Evolutionary conservation across 1,140 invertebrate species (phyloP).

Genomic region (Fopius arisanus): DNA sequence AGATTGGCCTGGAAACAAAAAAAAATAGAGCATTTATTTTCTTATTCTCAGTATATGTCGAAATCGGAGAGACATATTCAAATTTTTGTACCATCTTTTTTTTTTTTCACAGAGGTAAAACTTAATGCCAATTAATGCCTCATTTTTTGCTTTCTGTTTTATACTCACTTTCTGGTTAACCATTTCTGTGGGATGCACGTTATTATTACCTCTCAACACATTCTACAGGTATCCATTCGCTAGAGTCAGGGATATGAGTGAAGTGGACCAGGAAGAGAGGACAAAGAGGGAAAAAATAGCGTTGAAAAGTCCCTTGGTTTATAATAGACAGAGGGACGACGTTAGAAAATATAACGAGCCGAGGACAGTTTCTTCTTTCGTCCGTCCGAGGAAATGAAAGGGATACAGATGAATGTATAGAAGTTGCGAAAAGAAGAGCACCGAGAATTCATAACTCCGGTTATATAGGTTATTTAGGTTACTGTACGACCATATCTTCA

Average conservation of each 20-base stretch:
- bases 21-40: too few species aligned
- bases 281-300: not conserved
- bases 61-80: too few species aligned
- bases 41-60: too few species aligned
- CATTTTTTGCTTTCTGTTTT: too few species aligned
- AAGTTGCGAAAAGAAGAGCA: not conserved
- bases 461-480: not conserved
- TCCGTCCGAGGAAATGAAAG: not conserved
- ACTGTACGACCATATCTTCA: too few species aligned
- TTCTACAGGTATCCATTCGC: constrained; percentile 7
- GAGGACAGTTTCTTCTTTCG: not conserved
- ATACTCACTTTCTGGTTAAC: not conserved
- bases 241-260: not conserved
- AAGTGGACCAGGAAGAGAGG: not conserved
- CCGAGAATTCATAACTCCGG: not conserved
- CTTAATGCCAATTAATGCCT: too few species aligned
- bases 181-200: not conserved
- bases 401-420: not conserved
- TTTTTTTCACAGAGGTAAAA: too few species aligned
- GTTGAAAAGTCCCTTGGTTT: not conserved
- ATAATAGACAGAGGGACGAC: not conserved
- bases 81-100: too few species aligned
- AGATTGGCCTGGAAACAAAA: too few species aligned
- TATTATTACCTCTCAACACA: not conserved
- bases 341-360: not conserved